phyloP scores from a whole-genome alignment of 2,113 vertebrate genomes.

The Microcebus tavaratra region DNA sequence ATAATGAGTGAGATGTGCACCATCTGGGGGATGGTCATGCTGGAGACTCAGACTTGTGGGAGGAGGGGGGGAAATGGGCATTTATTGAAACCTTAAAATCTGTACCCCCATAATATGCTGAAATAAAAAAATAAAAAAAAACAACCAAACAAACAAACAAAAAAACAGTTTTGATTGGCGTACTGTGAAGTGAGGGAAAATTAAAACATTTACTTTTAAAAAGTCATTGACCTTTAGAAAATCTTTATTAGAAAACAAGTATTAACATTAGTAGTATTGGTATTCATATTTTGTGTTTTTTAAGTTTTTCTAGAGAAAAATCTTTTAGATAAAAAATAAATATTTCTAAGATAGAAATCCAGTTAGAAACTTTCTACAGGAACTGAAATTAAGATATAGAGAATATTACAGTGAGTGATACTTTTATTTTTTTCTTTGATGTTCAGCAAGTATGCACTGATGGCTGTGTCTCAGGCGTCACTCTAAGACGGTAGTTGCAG shows the following conservation, averaged over 20 bases:
- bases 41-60: too few relatives aligned
- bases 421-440: neutral
- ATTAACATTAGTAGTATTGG: neutral
- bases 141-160: too few relatives aligned
- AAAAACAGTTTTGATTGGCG: neutral
- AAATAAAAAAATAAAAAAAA: too few relatives aligned
- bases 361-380: neutral
- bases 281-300: neutral
- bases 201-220: neutral
- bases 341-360: neutral
- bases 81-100: too few relatives aligned
- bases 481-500: neutral
- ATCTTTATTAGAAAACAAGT: neutral
- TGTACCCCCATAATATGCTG: too few relatives aligned
- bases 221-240: neutral
- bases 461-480: fast-evolving
- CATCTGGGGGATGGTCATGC: too few relatives aligned
- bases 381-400: slow-evolving; percentile 4
- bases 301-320: neutral
- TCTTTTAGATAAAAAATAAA: neutral
- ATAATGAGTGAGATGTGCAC: too few relatives aligned
- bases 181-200: neutral
- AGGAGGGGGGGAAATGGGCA: too few relatives aligned
- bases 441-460: neutral
- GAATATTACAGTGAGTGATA: neutral